Evolutionary conservation across 2,113 vertebrate genomes (phyloP).

Genomic region (Thermophis baileyi): DNA sequence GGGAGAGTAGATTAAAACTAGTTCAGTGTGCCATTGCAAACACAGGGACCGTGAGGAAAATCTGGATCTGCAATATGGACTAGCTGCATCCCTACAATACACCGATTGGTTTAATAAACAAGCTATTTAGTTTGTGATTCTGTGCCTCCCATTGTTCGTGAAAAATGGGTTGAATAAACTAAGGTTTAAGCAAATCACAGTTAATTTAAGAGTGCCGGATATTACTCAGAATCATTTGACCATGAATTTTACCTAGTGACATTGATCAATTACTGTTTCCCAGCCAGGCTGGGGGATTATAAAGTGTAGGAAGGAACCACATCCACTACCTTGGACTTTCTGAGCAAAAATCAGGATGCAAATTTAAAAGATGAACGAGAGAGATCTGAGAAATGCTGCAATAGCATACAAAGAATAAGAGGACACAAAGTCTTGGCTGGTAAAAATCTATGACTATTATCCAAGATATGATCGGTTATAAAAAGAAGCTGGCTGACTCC

Average conservation of each 20-base stretch:
- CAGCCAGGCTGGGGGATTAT: not conserved
- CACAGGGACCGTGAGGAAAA: not conserved
- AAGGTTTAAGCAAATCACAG: not conserved
- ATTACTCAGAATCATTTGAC: not conserved
- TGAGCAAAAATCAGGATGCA: not conserved
- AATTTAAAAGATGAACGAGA: not conserved
- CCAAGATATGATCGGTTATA: not conserved
- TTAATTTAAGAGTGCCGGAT: not conserved
- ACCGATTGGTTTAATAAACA: not conserved
- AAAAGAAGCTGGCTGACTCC: not conserved
- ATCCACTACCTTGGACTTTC: not conserved
- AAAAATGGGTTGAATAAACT: not conserved
- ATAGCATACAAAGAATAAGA: not conserved
- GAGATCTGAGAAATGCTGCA: not conserved
- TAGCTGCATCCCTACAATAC: not conserved
- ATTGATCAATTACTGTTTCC: not conserved
- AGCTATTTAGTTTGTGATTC: not conserved
- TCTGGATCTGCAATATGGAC: not conserved
- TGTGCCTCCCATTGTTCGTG: not conserved
- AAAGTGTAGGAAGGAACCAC: not conserved
- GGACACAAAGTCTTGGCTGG: not conserved
- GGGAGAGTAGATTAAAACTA: not conserved
- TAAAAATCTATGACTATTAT: not conserved
- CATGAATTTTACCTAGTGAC: not conserved
- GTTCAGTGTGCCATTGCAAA: not conserved